Evolutionary conservation across 2,888 invertebrate species (phyloP), one percentile per base, ranked within the genome.

Genomic region (Limenitis camilla): DNA sequence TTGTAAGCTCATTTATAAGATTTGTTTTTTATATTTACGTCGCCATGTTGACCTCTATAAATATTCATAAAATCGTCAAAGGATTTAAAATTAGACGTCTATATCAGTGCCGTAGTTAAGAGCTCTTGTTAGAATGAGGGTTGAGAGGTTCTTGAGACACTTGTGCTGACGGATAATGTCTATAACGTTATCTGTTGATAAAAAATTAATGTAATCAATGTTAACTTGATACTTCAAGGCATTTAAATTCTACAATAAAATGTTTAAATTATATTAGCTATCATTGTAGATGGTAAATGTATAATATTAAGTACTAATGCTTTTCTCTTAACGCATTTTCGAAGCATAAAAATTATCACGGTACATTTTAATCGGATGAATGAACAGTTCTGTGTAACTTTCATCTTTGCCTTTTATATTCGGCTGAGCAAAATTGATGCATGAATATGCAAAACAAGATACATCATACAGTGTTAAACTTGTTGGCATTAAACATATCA

Each of bases 21-120:
- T 36, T 36, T 5, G 10, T 10, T 36, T 35, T n/a, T 35, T 10
- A 5, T 10, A 9, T 35, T 5, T 36, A 36, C n/a, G 6, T 6
- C n/a, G n/a, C 35, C 35, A 10, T 36, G 33, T 33, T 33, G 19
- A 32, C 5, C 1, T 32, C 28, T 19, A 49, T 53, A 30, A 53
- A 49, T 49, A 53, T 53, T 53, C 53, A 53, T 52, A 46, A 53
- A 44, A 49, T 39, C 36, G 40, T 49, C 35, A 53, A 48, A 48
- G 47, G 33, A 33, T 44, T 43, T 19, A 44, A 53, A 53, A 40
- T 53, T 49, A 53, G 53, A 49, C 48, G 45, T 27, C 46, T 19
- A 27, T 36, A 48, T 19, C 40, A 48, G 39, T 43, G 45, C 38
- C 45, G 45, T 38, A 11, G 35, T 36, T 29, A 9, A 45, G 45